Conservation (phyloP, 2,113 vertebrate species). For the Ivindomyrus marchei region DNA sequence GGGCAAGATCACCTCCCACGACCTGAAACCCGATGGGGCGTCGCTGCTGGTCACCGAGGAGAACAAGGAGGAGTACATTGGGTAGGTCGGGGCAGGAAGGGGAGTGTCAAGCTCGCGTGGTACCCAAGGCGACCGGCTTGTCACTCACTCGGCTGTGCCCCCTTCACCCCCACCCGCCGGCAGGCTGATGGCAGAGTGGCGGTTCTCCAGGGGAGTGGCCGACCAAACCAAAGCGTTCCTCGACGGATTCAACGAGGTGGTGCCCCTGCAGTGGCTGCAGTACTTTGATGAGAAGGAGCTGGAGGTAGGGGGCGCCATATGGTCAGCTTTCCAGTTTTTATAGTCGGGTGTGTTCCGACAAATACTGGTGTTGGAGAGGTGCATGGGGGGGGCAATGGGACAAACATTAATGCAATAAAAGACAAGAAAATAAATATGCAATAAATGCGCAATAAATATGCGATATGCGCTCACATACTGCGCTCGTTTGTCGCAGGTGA, state of each 20-base stretch:
- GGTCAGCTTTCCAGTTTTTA: not conserved
- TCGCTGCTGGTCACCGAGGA: conserved; percentile 93
- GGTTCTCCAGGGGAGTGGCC: conserved; percentile 93
- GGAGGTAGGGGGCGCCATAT: conserved; percentile 67
- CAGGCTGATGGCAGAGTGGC: conserved; percentile 96
- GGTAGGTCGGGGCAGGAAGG: conserved; percentile 55
- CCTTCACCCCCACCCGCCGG: not conserved
- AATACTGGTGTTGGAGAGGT: not conserved
- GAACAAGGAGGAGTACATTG: conserved; percentile 98
- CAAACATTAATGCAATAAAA: not conserved
- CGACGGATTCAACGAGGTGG: conserved; percentile 96
- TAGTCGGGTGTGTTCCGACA: not conserved
- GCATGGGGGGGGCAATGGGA: not conserved
- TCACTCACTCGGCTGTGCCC: not conserved
- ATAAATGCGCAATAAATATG: not conserved
- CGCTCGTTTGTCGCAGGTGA: conserved; percentile 67
- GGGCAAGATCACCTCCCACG: conserved; percentile 94
- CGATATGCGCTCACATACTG: not conserved
- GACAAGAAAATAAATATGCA: not conserved
- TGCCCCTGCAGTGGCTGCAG: conserved; percentile 95
- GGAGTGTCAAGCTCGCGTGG: not conserved
- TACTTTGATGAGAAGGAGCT: conserved; percentile 98
- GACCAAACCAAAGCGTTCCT: conserved; percentile 98
- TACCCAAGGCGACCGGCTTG: not conserved
- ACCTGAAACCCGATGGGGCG: conserved; percentile 83